These are phyloP conservation scores for Plecturocebus donacophilus DNA, from an alignment of 2,113 vertebrate species.

Conservation along the genomic window DNA sequence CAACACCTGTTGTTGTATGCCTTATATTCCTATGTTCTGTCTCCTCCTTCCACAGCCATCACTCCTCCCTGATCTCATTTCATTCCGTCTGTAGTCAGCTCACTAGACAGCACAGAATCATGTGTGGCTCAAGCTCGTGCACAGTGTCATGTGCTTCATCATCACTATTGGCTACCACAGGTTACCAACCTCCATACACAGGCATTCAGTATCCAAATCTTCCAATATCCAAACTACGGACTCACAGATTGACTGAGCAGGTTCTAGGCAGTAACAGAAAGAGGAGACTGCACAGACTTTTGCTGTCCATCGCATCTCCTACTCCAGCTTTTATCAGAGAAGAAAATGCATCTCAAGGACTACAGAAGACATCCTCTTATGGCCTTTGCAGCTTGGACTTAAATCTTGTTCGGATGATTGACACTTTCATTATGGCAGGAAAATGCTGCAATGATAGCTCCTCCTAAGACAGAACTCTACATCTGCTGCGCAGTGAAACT, in stretches of 20 bases:
- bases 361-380: constrained; percentile 4
- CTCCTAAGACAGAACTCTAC: constrained; percentile 3
- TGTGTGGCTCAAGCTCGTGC: too few species aligned
- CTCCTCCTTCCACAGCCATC: neutral
- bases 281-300: neutral
- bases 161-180: neutral
- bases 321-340: neutral
- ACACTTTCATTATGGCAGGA: constrained; percentile 1
- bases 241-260: neutral
- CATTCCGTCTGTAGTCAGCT: neutral
- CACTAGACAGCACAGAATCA: neutral
- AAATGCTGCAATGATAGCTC: neutral
- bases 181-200: neutral
- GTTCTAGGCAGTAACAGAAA: neutral
- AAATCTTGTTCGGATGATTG: constrained; percentile 51
- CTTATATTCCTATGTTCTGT: neutral
- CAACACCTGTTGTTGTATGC: neutral
- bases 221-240: neutral
- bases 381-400: constrained; percentile 11
- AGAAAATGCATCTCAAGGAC: neutral
- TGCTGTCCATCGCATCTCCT: neutral
- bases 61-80: neutral
- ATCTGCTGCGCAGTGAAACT: neutral
- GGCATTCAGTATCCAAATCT: neutral
- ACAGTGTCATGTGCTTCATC: neutral